A percentile compares a stretch with the other conserved stretches of the same genome.
Conservation (phyloP, 2,797 vertebrate species). For the Artibeus lituratus region DNA sequence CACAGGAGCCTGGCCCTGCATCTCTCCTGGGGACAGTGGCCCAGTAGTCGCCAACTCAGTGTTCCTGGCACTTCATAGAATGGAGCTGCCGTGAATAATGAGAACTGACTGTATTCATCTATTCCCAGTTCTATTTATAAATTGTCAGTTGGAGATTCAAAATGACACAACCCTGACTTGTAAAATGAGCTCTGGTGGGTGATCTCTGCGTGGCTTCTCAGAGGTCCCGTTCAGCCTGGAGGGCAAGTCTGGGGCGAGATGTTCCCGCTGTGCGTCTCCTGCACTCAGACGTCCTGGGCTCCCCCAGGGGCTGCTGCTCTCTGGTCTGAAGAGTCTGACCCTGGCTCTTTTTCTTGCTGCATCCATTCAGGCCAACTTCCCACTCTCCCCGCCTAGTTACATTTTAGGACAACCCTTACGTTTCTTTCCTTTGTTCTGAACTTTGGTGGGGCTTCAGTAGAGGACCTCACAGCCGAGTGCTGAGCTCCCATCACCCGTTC, state of each 20-base stretch:
- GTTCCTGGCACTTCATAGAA: background rate
- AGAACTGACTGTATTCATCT: background rate
- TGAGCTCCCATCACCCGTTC: background rate
- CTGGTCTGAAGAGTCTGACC: no score
- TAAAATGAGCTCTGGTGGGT: background rate
- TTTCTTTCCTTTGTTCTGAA: background rate
- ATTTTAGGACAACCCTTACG: background rate
- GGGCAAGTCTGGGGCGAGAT: background rate
- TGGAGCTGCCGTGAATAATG: fast-evolving
- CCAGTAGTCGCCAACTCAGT: background rate
- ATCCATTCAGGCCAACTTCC: background rate
- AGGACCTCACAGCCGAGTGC: background rate
- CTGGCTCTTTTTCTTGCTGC: background rate
- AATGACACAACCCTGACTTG: background rate
- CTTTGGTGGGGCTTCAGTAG: background rate
- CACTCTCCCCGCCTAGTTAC: no score
- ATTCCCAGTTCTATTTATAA: background rate
- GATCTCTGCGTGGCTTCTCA: background rate
- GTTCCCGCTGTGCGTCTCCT: fast-evolving
- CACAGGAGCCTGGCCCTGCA: fast-evolving
- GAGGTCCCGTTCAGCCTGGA: background rate
- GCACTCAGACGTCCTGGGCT: no score
- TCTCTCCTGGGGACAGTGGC: background rate
- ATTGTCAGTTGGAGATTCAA: background rate
- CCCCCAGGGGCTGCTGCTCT: no score